Base-by-base conservation (phyloP, 2,888 invertebrate genomes). In the Iselma pallidipennis region DNA sequence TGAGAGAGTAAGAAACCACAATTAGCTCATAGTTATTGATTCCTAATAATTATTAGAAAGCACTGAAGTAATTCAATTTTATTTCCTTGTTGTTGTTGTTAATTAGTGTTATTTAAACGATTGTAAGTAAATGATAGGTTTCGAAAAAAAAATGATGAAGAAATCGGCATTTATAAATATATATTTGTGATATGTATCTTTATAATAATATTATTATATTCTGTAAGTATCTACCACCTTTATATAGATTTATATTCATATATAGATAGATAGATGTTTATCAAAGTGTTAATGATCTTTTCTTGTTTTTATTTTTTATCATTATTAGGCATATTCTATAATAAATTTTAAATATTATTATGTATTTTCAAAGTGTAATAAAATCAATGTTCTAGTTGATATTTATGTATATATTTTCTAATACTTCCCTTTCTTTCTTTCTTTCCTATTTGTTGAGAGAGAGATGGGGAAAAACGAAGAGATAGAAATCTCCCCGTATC, bases 311-410 rank as follows among this genome's bases (percentile, higher is more conserved):
- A 9, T 49, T 49, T 49, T 26, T n/a, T 49, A 23, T 4, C 14
- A 12, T 50, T 14, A 16, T 14, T 37, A 16, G 6, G 6, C 16
- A 37, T 12, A 29, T 50, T 16, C 50, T 28, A 29, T 28, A 7
- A 50, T 19, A 25, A 16, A 49, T 25, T 28, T 12, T 21, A 23
- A 5, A 49, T 49, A 2, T 14, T 4, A 29, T 16, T 25, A 25
- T 50, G 50, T 50, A 28, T 16, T n/a, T 50, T 50, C 7, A 10
- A 9, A 19, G 50, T 14, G 14, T 50, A 50, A 28, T 50, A 50
- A 50, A 50, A 4, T 50, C 29, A 19, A 50, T 50, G 50, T 50
- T 50, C 50, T 50, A 50, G 10, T 50, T 28, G 50, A 37, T 37
- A n/a, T n/a, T n/a, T n/a, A n/a, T n/a, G n/a, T n/a, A n/a, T n/a